phyloP scores from a whole-genome alignment of 2,888 invertebrate species.

The Chaitophorus viminalis region DNA sequence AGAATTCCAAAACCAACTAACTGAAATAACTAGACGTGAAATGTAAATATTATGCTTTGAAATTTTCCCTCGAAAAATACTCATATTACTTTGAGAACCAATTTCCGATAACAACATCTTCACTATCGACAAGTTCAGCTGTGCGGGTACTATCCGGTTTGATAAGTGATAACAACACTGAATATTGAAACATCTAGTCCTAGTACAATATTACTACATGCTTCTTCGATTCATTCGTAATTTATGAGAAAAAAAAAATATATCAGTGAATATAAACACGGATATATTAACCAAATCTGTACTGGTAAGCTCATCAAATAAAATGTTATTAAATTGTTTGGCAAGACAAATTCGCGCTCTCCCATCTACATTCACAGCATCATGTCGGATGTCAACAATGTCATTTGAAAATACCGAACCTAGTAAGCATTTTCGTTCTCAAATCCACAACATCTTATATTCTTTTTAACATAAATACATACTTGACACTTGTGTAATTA shows the following conservation, averaged over 20 bases:
- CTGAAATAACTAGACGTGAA: too few species aligned
- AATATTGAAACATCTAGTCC: neutral
- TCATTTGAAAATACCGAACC: neutral
- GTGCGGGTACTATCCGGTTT: neutral
- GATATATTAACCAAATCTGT: neutral
- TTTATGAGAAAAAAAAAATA: neutral
- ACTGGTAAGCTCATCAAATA: neutral
- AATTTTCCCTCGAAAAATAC: too few species aligned
- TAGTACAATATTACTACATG: neutral
- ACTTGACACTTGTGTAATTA: neutral
- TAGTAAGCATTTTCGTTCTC: neutral
- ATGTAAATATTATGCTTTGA: too few species aligned
- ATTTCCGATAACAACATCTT: neutral
- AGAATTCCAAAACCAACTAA: too few species aligned
- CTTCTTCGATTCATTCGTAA: neutral
- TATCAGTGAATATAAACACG: neutral
- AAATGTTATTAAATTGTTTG: constrained; percentile 53
- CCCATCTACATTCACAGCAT: neutral
- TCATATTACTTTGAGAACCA: neutral
- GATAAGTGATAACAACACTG: neutral
- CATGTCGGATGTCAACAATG: constrained; percentile 28
- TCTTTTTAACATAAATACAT: too few species aligned
- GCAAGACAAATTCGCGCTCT: constrained; percentile 41
- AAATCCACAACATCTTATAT: neutral
- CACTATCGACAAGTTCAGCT: neutral